These are phyloP conservation scores for Nomada lathburiana DNA, from an alignment of 2,888 invertebrate genomes.

Conservation along the genomic window DNA sequence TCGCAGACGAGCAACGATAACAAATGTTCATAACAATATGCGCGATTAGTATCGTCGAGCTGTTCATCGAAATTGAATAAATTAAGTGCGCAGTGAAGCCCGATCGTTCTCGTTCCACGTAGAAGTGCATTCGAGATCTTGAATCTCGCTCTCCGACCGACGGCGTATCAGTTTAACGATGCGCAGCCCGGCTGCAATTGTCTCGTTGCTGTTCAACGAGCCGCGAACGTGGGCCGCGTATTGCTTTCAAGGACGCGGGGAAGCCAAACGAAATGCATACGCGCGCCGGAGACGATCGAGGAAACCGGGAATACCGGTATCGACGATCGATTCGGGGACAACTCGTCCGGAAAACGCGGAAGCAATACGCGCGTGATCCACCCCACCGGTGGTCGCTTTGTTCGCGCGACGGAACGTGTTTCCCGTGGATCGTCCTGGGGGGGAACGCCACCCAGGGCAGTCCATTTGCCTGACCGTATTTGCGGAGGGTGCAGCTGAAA, in stretches of 20 bases:
- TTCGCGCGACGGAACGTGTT: constrained; percentile 19
- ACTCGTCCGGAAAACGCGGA: constrained; percentile 17
- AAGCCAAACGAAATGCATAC: neutral
- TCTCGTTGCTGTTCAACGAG: constrained; percentile 15
- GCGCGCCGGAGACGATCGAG: neutral
- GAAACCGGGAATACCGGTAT: neutral
- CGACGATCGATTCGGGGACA: neutral
- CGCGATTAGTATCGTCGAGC: too few relatives aligned
- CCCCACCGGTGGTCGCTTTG: constrained; percentile 13
- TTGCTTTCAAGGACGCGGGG: neutral
- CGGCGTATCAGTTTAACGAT: neutral
- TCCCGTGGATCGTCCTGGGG: constrained; percentile 17
- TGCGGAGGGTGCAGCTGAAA: constrained; percentile 48
- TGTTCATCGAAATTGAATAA: neutral
- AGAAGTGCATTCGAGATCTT: neutral
- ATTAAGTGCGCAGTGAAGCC: neutral
- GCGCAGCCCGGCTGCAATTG: neutral
- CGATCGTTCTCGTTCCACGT: too few relatives aligned
- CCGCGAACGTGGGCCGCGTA: neutral
- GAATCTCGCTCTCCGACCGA: neutral
- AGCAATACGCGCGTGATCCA: constrained; percentile 1
- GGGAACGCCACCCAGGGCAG: constrained; percentile 36
- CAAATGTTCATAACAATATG: too few relatives aligned
- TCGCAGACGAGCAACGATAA: neutral
- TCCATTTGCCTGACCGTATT: constrained; percentile 61